Base-by-base conservation (phyloP, 2,113 vertebrate species). In the Pelecanoides urinatrix region DNA sequence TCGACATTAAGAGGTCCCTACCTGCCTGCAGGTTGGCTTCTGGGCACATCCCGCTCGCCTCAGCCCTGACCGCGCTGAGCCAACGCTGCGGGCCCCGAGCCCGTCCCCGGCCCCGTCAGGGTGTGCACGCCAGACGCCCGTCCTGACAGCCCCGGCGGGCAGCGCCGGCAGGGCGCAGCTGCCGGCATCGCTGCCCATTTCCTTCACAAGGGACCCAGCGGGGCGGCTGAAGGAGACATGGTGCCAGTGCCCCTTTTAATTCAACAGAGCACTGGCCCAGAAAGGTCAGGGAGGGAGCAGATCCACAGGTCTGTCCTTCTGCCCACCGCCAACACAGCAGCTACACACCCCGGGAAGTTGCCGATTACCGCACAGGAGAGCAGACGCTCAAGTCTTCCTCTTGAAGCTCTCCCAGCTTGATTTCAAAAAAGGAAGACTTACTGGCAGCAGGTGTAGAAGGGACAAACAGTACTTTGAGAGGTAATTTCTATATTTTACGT, bases 51-150 rank as follows among this genome's bases (percentile, higher is more conserved):
- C 58, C 1, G 0, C 1, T 8, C 38, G 68, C 45, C 72, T 47
- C 42, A 53, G 73, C 56, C 42, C 27, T 29, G 45, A 50, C 5
- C 7, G 8, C 0, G 0, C 4, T 0, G 26, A 86, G 58, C 74
- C n/a, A n/a, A n/a, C n/a, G n/a, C n/a, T n/a, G n/a, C n/a, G n/a
- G n/a, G n/a, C n/a, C 73, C 72, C 3, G 4, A 72, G 76, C 5
- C 23, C 11, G n/a, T 19, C 78, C 52, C 61, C 14, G 56, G 56
- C 58, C 53, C 67, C 20, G 53, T 44, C 66, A 49, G 53, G 49
- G 34, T 36, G 5, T 76, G 67, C 53, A 34, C 65, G 56, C 11
- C 72, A 16, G 71, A 73, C 45, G 30, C 67, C 88, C 70, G 18
- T 38, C 52, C 7, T 55, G 75, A 70, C 55, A 66, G 70, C 22